Evolutionary conservation across 2,888 invertebrate genomes (phyloP).

Genomic region (Megalurothrips usitatus): DNA sequence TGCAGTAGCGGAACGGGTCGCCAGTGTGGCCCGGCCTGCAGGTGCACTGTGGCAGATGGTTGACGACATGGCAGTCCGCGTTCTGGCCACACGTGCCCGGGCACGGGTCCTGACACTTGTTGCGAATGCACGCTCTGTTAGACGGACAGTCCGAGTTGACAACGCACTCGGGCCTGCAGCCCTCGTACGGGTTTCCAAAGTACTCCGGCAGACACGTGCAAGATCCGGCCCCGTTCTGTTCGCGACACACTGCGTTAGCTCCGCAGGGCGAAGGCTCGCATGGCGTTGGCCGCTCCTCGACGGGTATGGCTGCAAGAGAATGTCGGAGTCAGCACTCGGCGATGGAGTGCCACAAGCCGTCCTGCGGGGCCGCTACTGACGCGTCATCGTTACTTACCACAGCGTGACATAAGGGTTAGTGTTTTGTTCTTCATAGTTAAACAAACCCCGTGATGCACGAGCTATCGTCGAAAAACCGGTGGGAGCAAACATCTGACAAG

Average conservation of each 20-base stretch:
- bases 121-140: conserved; percentile 72
- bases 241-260: conserved; percentile 77
- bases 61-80: conserved; percentile 74
- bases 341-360: not conserved
- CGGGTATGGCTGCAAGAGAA: conserved; percentile 51
- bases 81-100: conserved; percentile 77
- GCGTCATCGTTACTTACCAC: conserved; percentile 9
- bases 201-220: conserved; percentile 77
- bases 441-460: no score
- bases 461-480: no score
- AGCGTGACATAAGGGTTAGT: not conserved
- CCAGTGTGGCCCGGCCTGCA: conserved; percentile 72
- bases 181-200: conserved; percentile 79
- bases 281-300: conserved; percentile 56
- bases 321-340: conserved; percentile 29
- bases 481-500: no score
- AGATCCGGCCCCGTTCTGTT: conserved; percentile 73
- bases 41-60: conserved; percentile 75
- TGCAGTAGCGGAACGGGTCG: conserved; percentile 71
- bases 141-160: conserved; percentile 76
- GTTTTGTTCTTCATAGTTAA: not conserved
- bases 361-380: not conserved
- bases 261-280: conserved; percentile 84
- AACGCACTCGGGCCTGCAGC: conserved; percentile 85
- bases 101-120: conserved; percentile 81